Evolutionary conservation across 2,797 vertebrate species (phyloP).

Genomic region (Clarias platycephalus): DNA sequence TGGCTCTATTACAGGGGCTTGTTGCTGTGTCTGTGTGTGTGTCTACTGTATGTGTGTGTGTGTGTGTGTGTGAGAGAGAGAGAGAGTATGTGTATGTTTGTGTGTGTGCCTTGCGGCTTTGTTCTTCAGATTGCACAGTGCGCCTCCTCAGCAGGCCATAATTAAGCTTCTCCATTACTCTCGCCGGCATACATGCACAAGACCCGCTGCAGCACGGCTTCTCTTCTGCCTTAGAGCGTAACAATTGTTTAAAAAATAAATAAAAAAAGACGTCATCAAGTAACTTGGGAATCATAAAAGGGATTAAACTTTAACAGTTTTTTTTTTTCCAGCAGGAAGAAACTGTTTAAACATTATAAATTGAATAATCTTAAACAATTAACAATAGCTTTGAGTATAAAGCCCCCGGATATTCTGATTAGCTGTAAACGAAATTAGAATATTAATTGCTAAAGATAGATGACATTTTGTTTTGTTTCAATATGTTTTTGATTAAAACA

Average conservation of each 20-base stretch:
- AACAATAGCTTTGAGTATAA: neutral
- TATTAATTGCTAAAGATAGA: neutral
- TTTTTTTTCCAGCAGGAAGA: neutral
- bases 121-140: slow-evolving; percentile 38
- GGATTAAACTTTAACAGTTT: neutral
- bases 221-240: neutral
- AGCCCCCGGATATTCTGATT: neutral
- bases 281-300: neutral
- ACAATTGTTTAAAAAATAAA: neutral
- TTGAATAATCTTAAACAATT: neutral
- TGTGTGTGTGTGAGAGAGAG: no score
- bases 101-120: slow-evolving; percentile 22
- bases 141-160: slow-evolving; percentile 34
- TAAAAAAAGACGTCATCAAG: neutral
- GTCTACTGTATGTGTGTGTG: neutral
- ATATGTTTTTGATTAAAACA: neutral
- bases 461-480: neutral
- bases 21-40: neutral
- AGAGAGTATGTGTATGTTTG: neutral
- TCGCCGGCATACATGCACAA: slow-evolving; percentile 7
- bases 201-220: neutral
- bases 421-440: neutral
- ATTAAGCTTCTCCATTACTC: slow-evolving; percentile 39
- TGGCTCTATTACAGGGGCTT: slow-evolving; percentile 37
- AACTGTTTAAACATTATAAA: neutral